phyloP scores from a whole-genome alignment of 2,888 invertebrate species.

The Orchestes rusci region DNA sequence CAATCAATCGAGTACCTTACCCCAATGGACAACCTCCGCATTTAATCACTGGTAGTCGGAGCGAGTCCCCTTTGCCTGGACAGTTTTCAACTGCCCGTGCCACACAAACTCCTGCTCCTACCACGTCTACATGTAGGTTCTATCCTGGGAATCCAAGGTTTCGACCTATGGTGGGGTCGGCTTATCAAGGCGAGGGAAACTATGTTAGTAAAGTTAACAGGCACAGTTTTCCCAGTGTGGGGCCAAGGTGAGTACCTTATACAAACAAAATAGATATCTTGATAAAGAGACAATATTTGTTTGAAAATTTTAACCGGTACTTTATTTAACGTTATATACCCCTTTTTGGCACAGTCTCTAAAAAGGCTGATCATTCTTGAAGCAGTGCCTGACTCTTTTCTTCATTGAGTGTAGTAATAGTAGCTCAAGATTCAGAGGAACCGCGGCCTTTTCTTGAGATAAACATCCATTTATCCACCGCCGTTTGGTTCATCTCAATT shows the following conservation, averaged over 20 bases:
- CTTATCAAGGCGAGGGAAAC: conserved; percentile 35
- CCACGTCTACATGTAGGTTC: conserved; percentile 32
- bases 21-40: conserved; percentile 22
- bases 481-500: no score
- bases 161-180: conserved; percentile 33
- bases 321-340: no score
- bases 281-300: no score
- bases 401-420: no score
- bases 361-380: no score
- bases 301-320: no score
- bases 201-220: conserved; percentile 38
- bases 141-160: conserved; percentile 35
- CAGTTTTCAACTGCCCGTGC: conserved; percentile 42
- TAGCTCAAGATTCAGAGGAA: no score
- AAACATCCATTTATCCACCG: no score
- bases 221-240: conserved; percentile 38
- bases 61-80: conserved; percentile 42
- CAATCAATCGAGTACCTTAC: conserved; percentile 13
- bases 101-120: conserved; percentile 39
- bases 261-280: no score
- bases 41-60: conserved; percentile 28
- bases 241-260: conserved; percentile 28
- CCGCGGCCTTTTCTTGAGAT: no score
- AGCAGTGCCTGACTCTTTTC: no score
- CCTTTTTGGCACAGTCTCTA: no score